Base-by-base conservation (phyloP, 2,888 invertebrate genomes). In the Pheosia gnoma region DNA sequence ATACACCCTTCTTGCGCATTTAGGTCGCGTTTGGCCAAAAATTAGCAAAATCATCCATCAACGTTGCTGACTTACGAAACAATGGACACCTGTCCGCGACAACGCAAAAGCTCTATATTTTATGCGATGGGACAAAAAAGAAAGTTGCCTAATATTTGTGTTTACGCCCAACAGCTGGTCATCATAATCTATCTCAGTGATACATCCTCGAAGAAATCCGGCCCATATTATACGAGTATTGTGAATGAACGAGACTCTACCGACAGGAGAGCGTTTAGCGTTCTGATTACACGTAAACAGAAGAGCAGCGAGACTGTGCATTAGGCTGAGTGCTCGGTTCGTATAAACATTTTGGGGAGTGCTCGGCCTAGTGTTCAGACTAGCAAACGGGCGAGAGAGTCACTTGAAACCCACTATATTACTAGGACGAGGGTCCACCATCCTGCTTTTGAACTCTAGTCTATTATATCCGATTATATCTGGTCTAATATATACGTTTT, bases 41-140 rank as follows among this genome's bases (percentile, higher is more conserved):
- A 71, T 79, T 80, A 68, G 68, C 76, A 64, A 75, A 79, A 78
- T 77, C 84, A 87, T 88, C 81, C 79, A 83, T 88, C 88, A 88
- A 81, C 75, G 65, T 61, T 60, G 77, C 72, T 72, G 86, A 82
- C 88, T 78, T 75, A 71, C 72, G 72, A 77, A 69, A 87, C 85
- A 87, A 86, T 84, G 80, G 79, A 74, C 78, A 79, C 74, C 77
- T 77, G 72, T 74, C 62, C 59, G 60, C 62, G 67, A 55, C 13
- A 55, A 13, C 38, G 39, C 65, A 74, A 67, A 68, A 78, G 62
- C 63, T 66, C 62, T 37, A 64, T 60, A 67, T 66, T 63, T 57
- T 56, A 58, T 59, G 43, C 49, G n/a, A 10, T 25, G 57, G 58
- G 47, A 58, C 54, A 57, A 59, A 70, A 63, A 57, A 25, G 0